Evolutionary conservation across 2,797 vertebrate species (phyloP).

Genomic region (Malacoraja senta): DNA sequence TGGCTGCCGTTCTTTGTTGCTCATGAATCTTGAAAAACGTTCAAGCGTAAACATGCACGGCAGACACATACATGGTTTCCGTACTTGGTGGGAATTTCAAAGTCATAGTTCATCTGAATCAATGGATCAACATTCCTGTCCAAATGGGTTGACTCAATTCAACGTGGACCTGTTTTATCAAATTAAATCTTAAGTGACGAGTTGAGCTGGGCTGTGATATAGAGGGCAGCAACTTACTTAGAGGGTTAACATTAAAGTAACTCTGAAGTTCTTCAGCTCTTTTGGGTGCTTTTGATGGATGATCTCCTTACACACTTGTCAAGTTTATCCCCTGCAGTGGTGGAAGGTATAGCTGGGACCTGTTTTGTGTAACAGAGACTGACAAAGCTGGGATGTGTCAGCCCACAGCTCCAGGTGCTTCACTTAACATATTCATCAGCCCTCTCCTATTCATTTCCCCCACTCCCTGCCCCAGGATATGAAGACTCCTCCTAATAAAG

Average conservation of each 20-base stretch:
- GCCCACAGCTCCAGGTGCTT: conserved; percentile 57
- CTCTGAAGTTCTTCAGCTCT: background rate
- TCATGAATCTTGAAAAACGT: background rate
- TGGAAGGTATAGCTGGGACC: conserved; percentile 60
- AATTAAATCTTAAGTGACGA: background rate
- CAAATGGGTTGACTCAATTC: conserved; percentile 9
- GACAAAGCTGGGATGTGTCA: conserved; percentile 58
- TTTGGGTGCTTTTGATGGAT: conserved; percentile 50
- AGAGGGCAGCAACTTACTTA: background rate
- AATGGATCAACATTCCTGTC: background rate
- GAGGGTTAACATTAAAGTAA: conserved; percentile 20
- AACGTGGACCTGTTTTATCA: background rate
- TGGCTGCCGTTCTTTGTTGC: background rate
- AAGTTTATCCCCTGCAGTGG: conserved; percentile 46
- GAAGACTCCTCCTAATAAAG: conserved; percentile 55
- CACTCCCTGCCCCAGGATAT: conserved; percentile 52
- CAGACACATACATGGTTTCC: background rate
- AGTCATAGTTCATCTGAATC: background rate
- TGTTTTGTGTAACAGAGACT: conserved; percentile 61
- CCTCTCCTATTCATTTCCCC: conserved; percentile 46
- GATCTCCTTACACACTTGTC: conserved; percentile 50
- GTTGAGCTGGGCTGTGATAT: background rate
- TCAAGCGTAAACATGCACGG: background rate
- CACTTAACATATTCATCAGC: conserved; percentile 56
- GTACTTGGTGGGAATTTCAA: background rate